These are phyloP conservation scores for Hemiscyllium ocellatum DNA, from an alignment of 2,113 vertebrate genomes.

Conservation along the genomic window DNA sequence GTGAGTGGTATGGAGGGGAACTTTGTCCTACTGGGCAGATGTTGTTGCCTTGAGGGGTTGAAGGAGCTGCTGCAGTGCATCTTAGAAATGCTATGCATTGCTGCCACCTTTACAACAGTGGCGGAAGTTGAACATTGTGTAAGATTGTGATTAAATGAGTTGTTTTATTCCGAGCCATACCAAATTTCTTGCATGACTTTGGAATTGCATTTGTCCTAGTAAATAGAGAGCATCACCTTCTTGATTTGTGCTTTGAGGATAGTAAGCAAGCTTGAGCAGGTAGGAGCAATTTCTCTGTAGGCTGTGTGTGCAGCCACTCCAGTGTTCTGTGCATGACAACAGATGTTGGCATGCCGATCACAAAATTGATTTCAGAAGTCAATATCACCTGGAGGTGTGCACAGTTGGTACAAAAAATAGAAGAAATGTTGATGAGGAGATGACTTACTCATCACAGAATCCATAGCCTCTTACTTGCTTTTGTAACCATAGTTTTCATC, in stretches of 20 bases:
- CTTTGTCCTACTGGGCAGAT: background rate
- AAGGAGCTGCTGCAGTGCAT: background rate
- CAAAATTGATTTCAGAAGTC: no score
- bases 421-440: no score
- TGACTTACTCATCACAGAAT: background rate
- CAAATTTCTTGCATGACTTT: background rate
- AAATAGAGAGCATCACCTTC: background rate
- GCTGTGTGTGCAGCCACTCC: no score
- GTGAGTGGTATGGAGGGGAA: background rate
- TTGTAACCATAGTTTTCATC: background rate
- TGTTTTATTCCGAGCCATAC: background rate
- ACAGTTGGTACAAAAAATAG: no score
- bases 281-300: background rate
- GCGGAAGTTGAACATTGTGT: background rate
- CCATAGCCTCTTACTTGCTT: background rate
- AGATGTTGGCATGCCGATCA: no score
- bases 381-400: no score
- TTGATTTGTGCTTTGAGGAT: background rate
- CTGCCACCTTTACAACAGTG: background rate
- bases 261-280: background rate
- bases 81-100: background rate
- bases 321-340: no score
- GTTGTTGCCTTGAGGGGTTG: background rate
- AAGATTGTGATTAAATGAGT: background rate
- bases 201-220: background rate